A percentile compares a stretch with the other conserved stretches of the same genome.
Conservation (phyloP, 2,113 vertebrate genomes). For the Crotalus viridis region DNA sequence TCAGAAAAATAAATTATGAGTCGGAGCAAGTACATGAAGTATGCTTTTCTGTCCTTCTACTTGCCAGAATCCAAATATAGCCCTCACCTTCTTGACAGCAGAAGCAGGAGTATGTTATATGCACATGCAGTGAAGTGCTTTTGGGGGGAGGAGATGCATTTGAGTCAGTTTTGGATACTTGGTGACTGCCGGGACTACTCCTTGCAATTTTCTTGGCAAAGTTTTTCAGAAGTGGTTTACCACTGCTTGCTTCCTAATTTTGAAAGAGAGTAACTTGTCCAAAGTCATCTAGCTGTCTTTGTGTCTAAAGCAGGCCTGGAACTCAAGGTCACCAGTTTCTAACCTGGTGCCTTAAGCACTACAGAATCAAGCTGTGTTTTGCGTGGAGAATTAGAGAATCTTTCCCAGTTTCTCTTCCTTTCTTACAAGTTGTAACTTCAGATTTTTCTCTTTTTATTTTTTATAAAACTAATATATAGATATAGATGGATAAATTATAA, state of each 20-base stretch:
- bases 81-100: neutral
- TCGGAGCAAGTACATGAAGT: neutral
- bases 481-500: neutral
- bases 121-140: neutral
- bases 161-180: neutral
- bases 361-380: neutral
- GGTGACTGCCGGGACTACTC: neutral
- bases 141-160: neutral
- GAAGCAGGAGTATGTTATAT: neutral
- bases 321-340: neutral
- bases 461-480: neutral
- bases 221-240: neutral
- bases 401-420: neutral
- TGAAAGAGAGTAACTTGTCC: neutral
- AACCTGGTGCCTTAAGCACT: neutral
- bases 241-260: neutral
- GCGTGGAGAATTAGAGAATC: neutral
- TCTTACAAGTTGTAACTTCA: neutral
- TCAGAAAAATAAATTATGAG: neutral
- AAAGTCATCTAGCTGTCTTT: neutral
- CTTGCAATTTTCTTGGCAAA: neutral
- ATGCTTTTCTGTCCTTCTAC: neutral
- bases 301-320: neutral
- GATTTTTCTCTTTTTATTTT: neutral
- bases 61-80: neutral